Evolutionary conservation across 2,888 invertebrate genomes (phyloP).

Genomic region (Nymphalis urticae): DNA sequence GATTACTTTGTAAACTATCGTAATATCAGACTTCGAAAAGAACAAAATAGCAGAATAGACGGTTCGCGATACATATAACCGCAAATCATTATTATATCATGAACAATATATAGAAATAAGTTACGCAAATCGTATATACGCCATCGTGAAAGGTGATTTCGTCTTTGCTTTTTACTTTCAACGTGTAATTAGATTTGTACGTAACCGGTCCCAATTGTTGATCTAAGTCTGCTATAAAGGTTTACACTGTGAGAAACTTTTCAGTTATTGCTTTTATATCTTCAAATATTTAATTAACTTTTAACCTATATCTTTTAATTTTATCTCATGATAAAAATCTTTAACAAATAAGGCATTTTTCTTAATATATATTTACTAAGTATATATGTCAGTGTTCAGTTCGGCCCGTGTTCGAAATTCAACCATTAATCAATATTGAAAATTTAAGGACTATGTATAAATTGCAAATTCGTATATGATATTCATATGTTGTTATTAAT

Average conservation of each 20-base stretch:
- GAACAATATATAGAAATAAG: background rate
- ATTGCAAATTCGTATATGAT: no score
- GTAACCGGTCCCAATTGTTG: slow-evolving; percentile 19
- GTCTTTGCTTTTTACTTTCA: slow-evolving; percentile 28
- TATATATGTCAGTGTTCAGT: no score
- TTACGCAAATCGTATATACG: slow-evolving; percentile 20
- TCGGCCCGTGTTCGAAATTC: no score
- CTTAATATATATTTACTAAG: no score
- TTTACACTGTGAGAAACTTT: background rate
- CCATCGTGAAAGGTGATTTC: slow-evolving; percentile 22
- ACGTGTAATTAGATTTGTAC: slow-evolving; percentile 28
- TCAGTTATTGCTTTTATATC: background rate
- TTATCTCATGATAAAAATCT: no score
- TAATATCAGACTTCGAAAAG: no score
- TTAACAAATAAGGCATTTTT: no score
- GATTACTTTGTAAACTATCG: no score
- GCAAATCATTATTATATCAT: background rate
- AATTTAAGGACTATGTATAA: no score
- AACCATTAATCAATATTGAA: no score
- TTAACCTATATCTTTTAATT: no score
- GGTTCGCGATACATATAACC: background rate
- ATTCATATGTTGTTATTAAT: no score
- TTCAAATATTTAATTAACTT: background rate
- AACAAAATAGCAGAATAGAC: background rate
- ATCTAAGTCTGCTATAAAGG: background rate